A percentile compares a stretch with the other conserved stretches of the same genome.
These are phyloP conservation scores for Arothron firmamentum DNA, from an alignment of 2,113 vertebrate genomes.

Conservation along the genomic window DNA sequence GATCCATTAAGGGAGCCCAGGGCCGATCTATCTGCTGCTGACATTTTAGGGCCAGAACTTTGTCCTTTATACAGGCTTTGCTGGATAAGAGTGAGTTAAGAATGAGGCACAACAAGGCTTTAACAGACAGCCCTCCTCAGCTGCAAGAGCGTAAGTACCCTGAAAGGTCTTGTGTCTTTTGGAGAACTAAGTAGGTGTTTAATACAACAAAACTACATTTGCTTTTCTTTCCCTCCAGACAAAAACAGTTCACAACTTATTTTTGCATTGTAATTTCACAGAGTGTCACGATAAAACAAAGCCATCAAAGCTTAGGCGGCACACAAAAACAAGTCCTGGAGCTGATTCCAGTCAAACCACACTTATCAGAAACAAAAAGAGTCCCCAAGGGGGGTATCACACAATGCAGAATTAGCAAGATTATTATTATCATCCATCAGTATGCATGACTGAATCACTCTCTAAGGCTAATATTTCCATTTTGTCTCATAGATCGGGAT, in stretches of 20 bases:
- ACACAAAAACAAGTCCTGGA: constrained; percentile 24
- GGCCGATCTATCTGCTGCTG: constrained; percentile 12
- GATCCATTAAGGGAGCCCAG: constrained; percentile 19
- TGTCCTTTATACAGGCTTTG: constrained; percentile 9
- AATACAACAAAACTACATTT: constrained; percentile 6
- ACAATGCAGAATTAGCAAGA: constrained; percentile 34
- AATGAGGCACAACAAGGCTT: constrained; percentile 16
- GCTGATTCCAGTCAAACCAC: constrained; percentile 3
- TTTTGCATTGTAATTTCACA: constrained; percentile 13
- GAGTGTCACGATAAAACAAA: constrained; percentile 20
- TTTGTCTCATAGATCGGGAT: constrained; percentile 23
- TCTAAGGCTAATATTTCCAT: constrained; percentile 33
- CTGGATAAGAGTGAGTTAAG: constrained; percentile 7
- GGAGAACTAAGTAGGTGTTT: not conserved
- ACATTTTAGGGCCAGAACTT: constrained; percentile 20
- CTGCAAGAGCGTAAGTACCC: not conserved
- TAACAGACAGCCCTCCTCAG: not conserved
- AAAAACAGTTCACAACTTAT: constrained; percentile 8
- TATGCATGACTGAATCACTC: constrained; percentile 37
- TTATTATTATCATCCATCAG: constrained; percentile 49
- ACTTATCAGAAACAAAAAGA: constrained; percentile 25
- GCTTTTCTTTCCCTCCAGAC: not conserved
- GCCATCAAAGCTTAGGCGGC: constrained; percentile 21
- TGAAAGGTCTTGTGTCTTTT: constrained; percentile 1
- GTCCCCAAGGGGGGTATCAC: constrained; percentile 25